phyloP scores from a whole-genome alignment of 2,888 invertebrate species.

The Gymnosoma rotundatum region DNA sequence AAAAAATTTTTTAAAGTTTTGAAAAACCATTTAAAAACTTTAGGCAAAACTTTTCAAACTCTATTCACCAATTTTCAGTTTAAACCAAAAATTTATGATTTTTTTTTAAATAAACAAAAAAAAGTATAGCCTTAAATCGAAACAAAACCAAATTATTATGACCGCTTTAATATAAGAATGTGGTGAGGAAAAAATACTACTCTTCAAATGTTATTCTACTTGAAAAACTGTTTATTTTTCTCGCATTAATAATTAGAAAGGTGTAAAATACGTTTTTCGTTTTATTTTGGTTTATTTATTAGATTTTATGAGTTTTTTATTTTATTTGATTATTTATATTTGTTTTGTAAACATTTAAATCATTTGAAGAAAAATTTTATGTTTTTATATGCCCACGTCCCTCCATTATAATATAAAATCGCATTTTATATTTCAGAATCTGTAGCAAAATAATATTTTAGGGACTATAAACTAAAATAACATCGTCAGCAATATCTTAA shows the following conservation, averaged over 20 bases:
- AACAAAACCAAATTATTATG: not conserved
- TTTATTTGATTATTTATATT: constrained; percentile 34
- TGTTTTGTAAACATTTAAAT: constrained; percentile 56
- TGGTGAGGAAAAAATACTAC: constrained; percentile 5
- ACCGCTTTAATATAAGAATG: not conserved
- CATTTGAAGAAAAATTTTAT: constrained; percentile 37
- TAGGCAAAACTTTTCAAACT: constrained; percentile 13
- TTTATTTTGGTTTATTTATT: constrained; percentile 43
- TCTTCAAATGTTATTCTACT: not conserved
- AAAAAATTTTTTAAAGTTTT: constrained; percentile 20
- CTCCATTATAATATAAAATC: constrained; percentile 21
- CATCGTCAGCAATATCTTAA: constrained; percentile 7
- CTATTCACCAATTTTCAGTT: not conserved
- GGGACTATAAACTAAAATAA: constrained; percentile 1
- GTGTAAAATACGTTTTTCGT: constrained; percentile 13
- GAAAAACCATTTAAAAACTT: not conserved
- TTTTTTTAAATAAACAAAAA: not conserved
- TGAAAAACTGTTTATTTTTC: constrained; percentile 24
- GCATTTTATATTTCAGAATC: constrained; percentile 45
- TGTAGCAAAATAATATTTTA: constrained; percentile 14
- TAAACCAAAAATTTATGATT: not conserved
- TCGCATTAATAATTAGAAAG: constrained; percentile 43
- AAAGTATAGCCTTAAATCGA: not conserved
- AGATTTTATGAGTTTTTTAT: constrained; percentile 55
- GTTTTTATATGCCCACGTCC: not conserved